These are phyloP conservation scores for Planococcus citri DNA, from an alignment of 1,140 invertebrate species.

Conservation along the genomic window DNA sequence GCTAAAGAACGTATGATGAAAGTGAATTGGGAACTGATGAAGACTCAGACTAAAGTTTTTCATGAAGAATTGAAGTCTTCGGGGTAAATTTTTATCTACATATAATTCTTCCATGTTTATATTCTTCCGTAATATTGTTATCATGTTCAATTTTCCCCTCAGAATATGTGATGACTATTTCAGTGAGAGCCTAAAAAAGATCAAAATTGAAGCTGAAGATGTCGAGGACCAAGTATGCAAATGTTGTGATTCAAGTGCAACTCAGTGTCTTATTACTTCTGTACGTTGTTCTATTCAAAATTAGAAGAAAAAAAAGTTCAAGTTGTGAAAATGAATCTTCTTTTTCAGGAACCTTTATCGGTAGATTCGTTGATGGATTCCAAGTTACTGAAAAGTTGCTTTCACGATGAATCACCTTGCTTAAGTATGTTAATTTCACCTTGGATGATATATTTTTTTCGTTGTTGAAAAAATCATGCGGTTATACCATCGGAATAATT, in stretches of 20 bases:
- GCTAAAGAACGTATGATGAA: conserved; percentile 41
- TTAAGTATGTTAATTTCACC: too few species aligned
- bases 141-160: background rate
- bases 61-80: background rate
- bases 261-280: background rate
- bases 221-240: background rate
- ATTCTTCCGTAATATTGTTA: too few species aligned
- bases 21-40: conserved; percentile 44
- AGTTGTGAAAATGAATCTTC: too few species aligned
- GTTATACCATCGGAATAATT: too few species aligned
- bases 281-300: background rate
- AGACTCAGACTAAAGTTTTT: conserved; percentile 34
- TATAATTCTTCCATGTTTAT: too few species aligned
- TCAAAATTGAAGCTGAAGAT: background rate
- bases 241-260: background rate
- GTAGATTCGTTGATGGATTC: background rate
- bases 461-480: too few species aligned
- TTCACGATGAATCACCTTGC: too few species aligned
- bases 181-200: background rate
- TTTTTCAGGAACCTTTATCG: background rate
- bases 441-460: too few species aligned
- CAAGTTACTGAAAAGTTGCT: too few species aligned
- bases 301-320: too few species aligned
- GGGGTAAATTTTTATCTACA: background rate
- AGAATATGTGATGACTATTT: background rate